Evolutionary conservation across 2,888 invertebrate genomes (phyloP), one percentile per base, ranked within the genome.

Genomic region (Cecidostiba fungosa): DNA sequence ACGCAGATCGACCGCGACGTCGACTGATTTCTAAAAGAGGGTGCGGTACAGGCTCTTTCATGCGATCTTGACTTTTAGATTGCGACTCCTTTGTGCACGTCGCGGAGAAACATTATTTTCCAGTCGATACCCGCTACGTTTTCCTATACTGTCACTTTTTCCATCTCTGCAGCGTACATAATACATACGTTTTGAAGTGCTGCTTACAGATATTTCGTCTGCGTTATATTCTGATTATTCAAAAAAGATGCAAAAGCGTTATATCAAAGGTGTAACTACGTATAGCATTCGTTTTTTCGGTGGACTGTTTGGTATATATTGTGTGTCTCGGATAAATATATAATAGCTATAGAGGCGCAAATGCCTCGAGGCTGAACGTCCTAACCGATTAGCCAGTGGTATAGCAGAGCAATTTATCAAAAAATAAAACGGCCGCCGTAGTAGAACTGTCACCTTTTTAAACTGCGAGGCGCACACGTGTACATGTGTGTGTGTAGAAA

Each of bases 1-100:
- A n/a, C 54, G 69, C 8, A 70, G 70, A 50, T 79, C 62, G 59
- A 39, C 77, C n/a, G 62, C 59, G 23, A 26, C 23, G 23, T 59
- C 12, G 39, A 19, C 32, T 66, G 16, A 69, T 78, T 79, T 62
- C 23, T 62, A 23, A 77, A 77, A 43, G 16, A 43, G 76, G 29
- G 19, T 2, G 26, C 26, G 19, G 47, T 76, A 1, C 19, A 16
- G 19, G 19, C 16, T 54, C 43, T 72, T 77, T 77, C 43, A 82
- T 82, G 54, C 36, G 47, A 77, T 23, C 59, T 83, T 78, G 83
- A 78, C 72, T 77, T 83, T 77, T 62, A 78, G 26, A 83, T 83
- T 78, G 43, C n/a, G 47, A 77, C 29, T 77, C 82, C 69, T 43
- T 43, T 72, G 39, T 54, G 0, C n/a, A n/a, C 29, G 32, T 69